phyloP scores from a whole-genome alignment of 2,888 invertebrate species.

The Cryptus viduatorius region DNA sequence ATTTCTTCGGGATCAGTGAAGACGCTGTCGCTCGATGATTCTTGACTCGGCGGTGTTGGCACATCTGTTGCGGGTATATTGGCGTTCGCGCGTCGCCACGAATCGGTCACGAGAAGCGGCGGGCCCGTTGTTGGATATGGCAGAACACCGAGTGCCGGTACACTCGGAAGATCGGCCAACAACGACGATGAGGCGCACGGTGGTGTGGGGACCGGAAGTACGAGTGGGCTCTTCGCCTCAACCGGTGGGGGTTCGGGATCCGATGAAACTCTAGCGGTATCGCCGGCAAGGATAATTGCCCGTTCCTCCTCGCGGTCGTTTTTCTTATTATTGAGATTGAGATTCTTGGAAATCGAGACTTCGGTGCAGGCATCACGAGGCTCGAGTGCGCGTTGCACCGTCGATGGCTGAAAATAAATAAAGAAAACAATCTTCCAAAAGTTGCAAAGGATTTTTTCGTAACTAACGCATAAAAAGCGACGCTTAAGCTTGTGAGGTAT shows the following conservation, averaged over 20 bases:
- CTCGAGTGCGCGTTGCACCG: conserved; percentile 45
- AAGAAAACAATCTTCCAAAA: neutral
- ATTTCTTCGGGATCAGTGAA: conserved; percentile 89
- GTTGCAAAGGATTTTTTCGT: neutral
- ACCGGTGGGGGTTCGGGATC: conserved; percentile 30
- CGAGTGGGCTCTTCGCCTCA: conserved; percentile 17
- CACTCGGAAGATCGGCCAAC: conserved; percentile 49
- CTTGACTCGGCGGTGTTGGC: conserved; percentile 86
- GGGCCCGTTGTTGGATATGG: conserved; percentile 73
- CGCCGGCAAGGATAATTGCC: neutral
- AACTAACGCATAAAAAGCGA: too few species aligned
- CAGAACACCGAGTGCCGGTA: conserved; percentile 69
- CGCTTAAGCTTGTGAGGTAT: too few species aligned
- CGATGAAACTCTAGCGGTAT: conserved; percentile 45
- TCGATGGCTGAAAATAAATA: conserved; percentile 29
- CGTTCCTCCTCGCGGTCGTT: neutral
- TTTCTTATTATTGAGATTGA: neutral
- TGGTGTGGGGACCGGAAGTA: conserved; percentile 35
- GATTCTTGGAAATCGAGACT: conserved; percentile 23
- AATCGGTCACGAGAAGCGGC: conserved; percentile 83
- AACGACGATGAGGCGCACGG: conserved; percentile 10
- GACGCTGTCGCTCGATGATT: conserved; percentile 90
- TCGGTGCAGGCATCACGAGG: conserved; percentile 44
- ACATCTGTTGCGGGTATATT: conserved; percentile 77
- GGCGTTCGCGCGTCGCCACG: conserved; percentile 83